These are phyloP conservation scores for Danio aesculapii DNA, from an alignment of 2,797 vertebrate species.

Conservation along the genomic window DNA sequence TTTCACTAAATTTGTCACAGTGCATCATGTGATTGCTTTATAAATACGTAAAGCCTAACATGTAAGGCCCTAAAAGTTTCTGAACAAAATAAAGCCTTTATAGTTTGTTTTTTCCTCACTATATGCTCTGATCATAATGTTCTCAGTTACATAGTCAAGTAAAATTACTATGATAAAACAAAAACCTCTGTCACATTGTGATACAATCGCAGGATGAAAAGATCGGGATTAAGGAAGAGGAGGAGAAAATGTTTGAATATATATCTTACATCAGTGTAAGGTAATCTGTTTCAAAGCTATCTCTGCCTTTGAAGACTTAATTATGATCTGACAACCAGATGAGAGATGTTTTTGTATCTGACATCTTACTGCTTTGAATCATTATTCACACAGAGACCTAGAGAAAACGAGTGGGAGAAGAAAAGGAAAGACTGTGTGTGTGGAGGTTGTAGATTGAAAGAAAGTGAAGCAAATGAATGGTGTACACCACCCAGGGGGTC, in stretches of 20 bases:
- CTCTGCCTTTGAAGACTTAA: constrained; percentile 49
- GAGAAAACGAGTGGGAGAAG: constrained; percentile 17
- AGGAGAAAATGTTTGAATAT: constrained; percentile 36
- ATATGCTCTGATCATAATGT: constrained; percentile 18
- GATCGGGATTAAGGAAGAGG: constrained; percentile 36
- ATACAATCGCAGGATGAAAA: constrained; percentile 40
- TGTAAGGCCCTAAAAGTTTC: neutral
- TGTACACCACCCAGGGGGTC: constrained; percentile 55
- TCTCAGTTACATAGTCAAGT: constrained; percentile 14
- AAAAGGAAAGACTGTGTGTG: constrained; percentile 20
- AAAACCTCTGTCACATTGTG: constrained; percentile 20
- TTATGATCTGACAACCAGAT: constrained; percentile 50
- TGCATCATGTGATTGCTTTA: neutral
- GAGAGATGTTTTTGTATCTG: constrained; percentile 51
- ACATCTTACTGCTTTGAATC: constrained; percentile 51
- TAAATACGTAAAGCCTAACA: neutral
- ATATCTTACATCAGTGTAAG: constrained; percentile 35
- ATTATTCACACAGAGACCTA: constrained; percentile 50
- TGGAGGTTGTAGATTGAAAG: constrained; percentile 35
- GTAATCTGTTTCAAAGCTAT: constrained; percentile 53
- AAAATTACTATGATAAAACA: constrained; percentile 50
- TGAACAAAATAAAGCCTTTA: constrained; percentile 13
- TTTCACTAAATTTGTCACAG: neutral
- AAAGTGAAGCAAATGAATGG: constrained; percentile 42
- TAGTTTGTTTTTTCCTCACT: neutral